Percentiles rank a stretch among this genome's conserved stretches.
phyloP scores from a whole-genome alignment of 2,113 vertebrate genomes.

The Bufo bufo region DNA sequence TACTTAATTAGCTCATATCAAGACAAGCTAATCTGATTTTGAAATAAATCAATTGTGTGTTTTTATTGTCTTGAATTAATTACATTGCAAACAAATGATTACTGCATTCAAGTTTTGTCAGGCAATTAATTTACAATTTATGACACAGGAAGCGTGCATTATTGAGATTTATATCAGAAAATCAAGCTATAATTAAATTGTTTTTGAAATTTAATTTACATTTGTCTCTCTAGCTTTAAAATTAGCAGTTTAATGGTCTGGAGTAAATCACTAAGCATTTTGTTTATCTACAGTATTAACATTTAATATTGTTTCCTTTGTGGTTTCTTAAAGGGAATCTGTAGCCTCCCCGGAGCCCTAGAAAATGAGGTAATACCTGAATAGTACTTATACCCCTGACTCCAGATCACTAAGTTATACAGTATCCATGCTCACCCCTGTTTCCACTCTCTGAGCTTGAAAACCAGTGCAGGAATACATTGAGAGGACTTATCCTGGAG shows the following conservation, averaged over 20 bases:
- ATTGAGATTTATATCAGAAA: slow-evolving; percentile 40
- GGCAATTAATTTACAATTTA: slow-evolving; percentile 47
- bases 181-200: slow-evolving; percentile 48
- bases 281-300: slow-evolving; percentile 27
- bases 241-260: slow-evolving; percentile 41
- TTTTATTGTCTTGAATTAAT: slow-evolving; percentile 49
- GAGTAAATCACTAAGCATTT: slow-evolving; percentile 14
- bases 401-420: no score
- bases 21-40: slow-evolving; percentile 40
- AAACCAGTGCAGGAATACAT: no score
- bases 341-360: no score
- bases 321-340: not conserved
- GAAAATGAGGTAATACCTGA: no score
- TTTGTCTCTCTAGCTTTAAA: slow-evolving; percentile 34
- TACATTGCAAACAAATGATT: slow-evolving; percentile 51
- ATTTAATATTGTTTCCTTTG: slow-evolving; percentile 3
- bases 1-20: slow-evolving; percentile 50
- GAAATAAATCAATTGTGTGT: slow-evolving; percentile 43
- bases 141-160: slow-evolving; percentile 23
- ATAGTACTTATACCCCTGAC: no score
- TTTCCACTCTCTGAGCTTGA: no score
- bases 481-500: no score
- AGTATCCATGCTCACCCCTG: no score
- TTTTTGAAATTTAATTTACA: slow-evolving; percentile 37
- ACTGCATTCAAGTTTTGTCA: slow-evolving; percentile 46